Base-by-base conservation (phyloP, 2,113 vertebrate genomes). In the Cyphomyrus discorhynchus region DNA sequence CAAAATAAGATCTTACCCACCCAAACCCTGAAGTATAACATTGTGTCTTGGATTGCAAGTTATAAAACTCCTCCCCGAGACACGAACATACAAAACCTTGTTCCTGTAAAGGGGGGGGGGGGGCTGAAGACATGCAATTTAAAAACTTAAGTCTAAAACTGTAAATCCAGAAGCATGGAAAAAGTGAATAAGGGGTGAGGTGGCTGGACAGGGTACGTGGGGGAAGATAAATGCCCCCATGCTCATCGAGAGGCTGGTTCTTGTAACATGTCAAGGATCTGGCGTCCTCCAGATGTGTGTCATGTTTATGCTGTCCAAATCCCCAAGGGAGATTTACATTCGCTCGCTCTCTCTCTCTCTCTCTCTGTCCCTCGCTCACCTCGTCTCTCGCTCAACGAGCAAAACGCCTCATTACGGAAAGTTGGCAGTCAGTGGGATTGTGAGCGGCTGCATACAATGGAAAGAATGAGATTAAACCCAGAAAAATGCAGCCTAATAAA, bases 271-370 rank as follows among this genome's bases (percentile, higher is more conserved):
- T 92, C 93, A 90, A 89, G 93, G 88, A 91, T 91, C 90, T 91
- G 91, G 89, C 90, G 35, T 92, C 90, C 91, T 90, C 93, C 93
- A 93, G 91, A 93, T 93, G 93, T 93, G 93, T 93, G 92, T 92
- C 91, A 91, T 91, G 93, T 92, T 92, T 92, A 91, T 91, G 87
- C 89, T 91, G 93, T 91, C 85, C 88, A 91, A 90, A 88, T 80
- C 91, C 91, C 92, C 90, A 84, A 45, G 89, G 84, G 91, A 92
- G 89, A 92, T 90, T 91, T 92, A 89, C 92, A 88, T 90, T 90
- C 88, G 89, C 88, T 50, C 88, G 31, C 83, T 89, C 56, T 88
- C 49, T 46, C 31, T 35, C 86, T 80, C 56, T 88, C 74, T 46
- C 31, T 24, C 86, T 66, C 53, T 56, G 19, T 56, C 53, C 19